phyloP scores from a whole-genome alignment of 2,797 vertebrate species.

The Aulostomus chinensis region DNA sequence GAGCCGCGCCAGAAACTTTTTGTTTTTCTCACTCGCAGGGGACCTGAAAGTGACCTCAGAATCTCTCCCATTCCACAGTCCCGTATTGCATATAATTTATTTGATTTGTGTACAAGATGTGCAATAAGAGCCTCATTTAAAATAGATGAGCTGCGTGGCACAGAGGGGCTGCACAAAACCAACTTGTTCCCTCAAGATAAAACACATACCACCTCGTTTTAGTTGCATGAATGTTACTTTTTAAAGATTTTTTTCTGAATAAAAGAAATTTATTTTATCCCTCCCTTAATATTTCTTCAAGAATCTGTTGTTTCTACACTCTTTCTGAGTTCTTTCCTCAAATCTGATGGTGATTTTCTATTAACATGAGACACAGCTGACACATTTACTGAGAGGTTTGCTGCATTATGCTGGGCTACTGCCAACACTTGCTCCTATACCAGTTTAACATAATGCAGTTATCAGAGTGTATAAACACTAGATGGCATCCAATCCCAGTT shows the following conservation, averaged over 20 bases:
- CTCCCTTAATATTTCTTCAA: no score
- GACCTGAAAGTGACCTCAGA: constrained; percentile 27
- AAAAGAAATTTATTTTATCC: no score
- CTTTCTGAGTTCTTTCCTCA: not conserved
- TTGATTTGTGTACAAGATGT: constrained; percentile 22
- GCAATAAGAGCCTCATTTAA: constrained; percentile 43
- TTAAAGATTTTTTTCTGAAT: no score
- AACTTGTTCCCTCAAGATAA: constrained; percentile 15
- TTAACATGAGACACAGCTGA: constrained; percentile 20
- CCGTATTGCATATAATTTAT: constrained; percentile 19
- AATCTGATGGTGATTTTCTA: no score
- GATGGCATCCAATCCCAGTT: constrained; percentile 41
- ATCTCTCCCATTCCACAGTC: not conserved
- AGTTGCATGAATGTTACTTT: constrained; percentile 18
- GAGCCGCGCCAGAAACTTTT: constrained; percentile 37
- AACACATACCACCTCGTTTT: constrained; percentile 12
- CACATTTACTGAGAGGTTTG: constrained; percentile 42
- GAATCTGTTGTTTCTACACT: not conserved
- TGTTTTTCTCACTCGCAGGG: constrained; percentile 9
- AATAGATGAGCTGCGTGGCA: constrained; percentile 42
- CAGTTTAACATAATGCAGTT: constrained; percentile 18
- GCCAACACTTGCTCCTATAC: constrained; percentile 44
- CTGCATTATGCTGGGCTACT: constrained; percentile 61
- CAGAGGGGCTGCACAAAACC: constrained; percentile 19
- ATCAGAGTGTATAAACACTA: constrained; percentile 47